These are phyloP conservation scores for Benthosema pterotum DNA, from an alignment of 2,797 vertebrate species.

Conservation along the genomic window DNA sequence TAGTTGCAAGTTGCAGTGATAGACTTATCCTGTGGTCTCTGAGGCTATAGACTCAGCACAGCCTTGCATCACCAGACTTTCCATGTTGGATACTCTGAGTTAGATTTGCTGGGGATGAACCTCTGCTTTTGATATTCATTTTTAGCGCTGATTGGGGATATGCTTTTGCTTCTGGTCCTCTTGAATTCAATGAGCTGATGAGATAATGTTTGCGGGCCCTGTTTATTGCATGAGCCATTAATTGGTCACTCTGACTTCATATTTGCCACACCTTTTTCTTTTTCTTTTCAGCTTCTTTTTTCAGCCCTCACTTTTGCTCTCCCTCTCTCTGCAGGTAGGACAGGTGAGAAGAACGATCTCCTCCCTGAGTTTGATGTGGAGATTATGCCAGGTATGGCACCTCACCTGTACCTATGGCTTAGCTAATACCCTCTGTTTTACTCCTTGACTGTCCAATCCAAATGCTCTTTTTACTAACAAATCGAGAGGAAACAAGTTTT, in stretches of 20 bases:
- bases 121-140: too few relatives aligned
- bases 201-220: background rate
- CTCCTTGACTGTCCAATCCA: conserved; percentile 37
- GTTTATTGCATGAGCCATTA: conserved; percentile 44
- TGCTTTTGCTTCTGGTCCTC: too few relatives aligned
- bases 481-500: background rate
- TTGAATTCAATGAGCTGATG: too few relatives aligned
- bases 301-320: conserved; percentile 79
- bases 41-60: too few relatives aligned
- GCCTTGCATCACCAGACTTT: too few relatives aligned
- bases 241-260: conserved; percentile 38
- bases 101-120: too few relatives aligned
- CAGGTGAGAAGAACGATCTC: conserved; percentile 95
- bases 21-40: too few relatives aligned
- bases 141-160: too few relatives aligned
- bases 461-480: conserved; percentile 48
- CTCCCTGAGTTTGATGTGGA: conserved; percentile 99
- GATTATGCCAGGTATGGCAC: conserved; percentile 97
- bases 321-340: conserved; percentile 95
- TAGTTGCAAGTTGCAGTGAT: too few relatives aligned
- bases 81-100: too few relatives aligned
- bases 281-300: conserved; percentile 65
- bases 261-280: conserved; percentile 64
- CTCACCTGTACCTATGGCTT: conserved; percentile 62
- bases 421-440: conserved; percentile 35